Evolutionary conservation across 2,113 vertebrate species (phyloP), one percentile per base, ranked within the genome.

Genomic region (Saimiri boliviensis): DNA sequence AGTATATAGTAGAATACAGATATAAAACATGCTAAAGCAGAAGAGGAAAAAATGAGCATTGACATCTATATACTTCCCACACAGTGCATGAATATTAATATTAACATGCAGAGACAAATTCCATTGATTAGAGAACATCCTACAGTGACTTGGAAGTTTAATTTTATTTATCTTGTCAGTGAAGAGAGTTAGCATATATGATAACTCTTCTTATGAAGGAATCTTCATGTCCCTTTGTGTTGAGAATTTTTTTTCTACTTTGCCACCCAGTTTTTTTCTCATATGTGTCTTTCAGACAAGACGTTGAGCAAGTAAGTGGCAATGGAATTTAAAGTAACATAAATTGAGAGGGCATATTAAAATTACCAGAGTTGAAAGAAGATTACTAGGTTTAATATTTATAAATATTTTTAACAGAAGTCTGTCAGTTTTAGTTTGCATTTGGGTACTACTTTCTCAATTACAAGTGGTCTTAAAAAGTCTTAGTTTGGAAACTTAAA

Each of bases 91-190:
- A 21, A 80, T 30, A n/a, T 8, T 79, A 60, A 80, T n/a, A 37
- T 68, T 74, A 84, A 47, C 37, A 52, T 60, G 79, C 10, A 63
- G 37, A 93, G 73, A 74, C 85, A 74, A 80, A 40, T 74, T 54
- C 10, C 23, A 52, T 7, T 54, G 35, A 47, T 93, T 79, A 73
- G n/a, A 19, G 21, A 80, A 19, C 7, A n/a, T 88, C 30, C 23
- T 71, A 8, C 23, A 63, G n/a, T 96, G 71, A 90, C 49, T 30
- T 77, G 68, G 58, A 71, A 42, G 30, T 77, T 94, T 82, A 94
- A 85, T 25, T 87, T 86, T 93, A 80, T 87, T n/a, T 60, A 87
- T 27, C 27, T 87, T 94, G 85, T 92, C 5, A 27, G 19, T 84
- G 58, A 84, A 79, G 37, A 76, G 6, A 32, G 25, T 68, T 27